phyloP scores from a whole-genome alignment of 1,140 invertebrate species.

The Hyposmocoma kahamanoa region DNA sequence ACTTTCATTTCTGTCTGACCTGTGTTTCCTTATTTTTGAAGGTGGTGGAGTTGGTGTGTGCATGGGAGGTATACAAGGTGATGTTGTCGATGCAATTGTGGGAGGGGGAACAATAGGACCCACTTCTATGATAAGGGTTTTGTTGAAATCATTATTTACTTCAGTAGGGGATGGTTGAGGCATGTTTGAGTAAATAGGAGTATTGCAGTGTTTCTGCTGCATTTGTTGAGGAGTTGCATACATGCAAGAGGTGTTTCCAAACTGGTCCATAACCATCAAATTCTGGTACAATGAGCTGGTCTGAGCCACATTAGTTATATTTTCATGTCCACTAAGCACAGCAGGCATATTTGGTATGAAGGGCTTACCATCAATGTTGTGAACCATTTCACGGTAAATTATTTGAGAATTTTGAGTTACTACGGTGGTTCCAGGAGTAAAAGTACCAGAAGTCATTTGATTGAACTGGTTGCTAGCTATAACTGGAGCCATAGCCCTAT shows the following conservation, averaged over 20 bases:
- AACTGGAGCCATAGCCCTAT: conserved; percentile 32
- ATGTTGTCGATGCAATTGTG: neutral
- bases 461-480: conserved; percentile 35
- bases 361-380: conserved; percentile 58
- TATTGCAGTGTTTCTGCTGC: conserved; percentile 33
- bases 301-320: conserved; percentile 49
- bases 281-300: conserved; percentile 61
- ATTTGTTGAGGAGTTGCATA: conserved; percentile 47
- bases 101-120: conserved; percentile 35
- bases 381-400: conserved; percentile 65
- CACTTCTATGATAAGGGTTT: conserved; percentile 62
- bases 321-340: conserved; percentile 38
- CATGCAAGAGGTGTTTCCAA: conserved; percentile 58
- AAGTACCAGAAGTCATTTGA: conserved; percentile 36
- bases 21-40: neutral
- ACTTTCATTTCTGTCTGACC: conserved; percentile 12
- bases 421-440: conserved; percentile 51
- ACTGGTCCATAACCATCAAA: conserved; percentile 67
- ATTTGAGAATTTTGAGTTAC: conserved; percentile 66
- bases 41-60: neutral
- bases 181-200: conserved; percentile 32
- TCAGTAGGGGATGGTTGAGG: conserved; percentile 24
- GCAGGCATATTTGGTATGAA: conserved; percentile 55
- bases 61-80: neutral
- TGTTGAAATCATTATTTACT: conserved; percentile 39